Evolutionary conservation across 2,797 vertebrate species (phyloP).

Genomic region (Yasuhikotakia modesta): DNA sequence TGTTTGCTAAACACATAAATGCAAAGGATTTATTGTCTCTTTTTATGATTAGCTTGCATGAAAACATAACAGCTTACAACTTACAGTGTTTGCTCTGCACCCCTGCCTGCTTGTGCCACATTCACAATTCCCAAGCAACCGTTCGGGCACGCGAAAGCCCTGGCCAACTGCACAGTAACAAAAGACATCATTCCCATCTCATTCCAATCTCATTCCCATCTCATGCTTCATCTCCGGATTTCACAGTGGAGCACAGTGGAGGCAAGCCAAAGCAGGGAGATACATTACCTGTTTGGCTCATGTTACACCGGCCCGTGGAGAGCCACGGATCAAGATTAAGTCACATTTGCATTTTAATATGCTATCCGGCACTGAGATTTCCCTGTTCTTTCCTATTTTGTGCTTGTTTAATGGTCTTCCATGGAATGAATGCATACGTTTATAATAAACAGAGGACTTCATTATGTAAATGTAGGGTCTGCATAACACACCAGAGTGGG

Average conservation of each 20-base stretch:
- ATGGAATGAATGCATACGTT: constrained; percentile 71
- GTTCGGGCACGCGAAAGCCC: constrained; percentile 63
- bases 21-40: neutral
- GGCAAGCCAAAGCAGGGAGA: constrained; percentile 54
- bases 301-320: constrained; percentile 63
- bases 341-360: constrained; percentile 77
- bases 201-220: too few species aligned
- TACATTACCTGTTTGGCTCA: constrained; percentile 68
- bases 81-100: constrained; percentile 35
- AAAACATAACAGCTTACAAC: constrained; percentile 30
- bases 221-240: constrained; percentile 33
- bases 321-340: constrained; percentile 63
- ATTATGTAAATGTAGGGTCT: constrained; percentile 73
- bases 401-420: constrained; percentile 77
- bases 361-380: constrained; percentile 61
- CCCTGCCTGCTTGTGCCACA: constrained; percentile 17
- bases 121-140: constrained; percentile 41
- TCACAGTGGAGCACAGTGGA: constrained; percentile 42
- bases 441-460: constrained; percentile 78
- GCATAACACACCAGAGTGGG: constrained; percentile 62
- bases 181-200: constrained; percentile 69
- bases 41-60: constrained; percentile 37
- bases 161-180: constrained; percentile 65
- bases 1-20: too few species aligned
- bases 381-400: constrained; percentile 70